Conservation (phyloP, 2,797 vertebrate species). For the Hephaestus fuliginosus region DNA sequence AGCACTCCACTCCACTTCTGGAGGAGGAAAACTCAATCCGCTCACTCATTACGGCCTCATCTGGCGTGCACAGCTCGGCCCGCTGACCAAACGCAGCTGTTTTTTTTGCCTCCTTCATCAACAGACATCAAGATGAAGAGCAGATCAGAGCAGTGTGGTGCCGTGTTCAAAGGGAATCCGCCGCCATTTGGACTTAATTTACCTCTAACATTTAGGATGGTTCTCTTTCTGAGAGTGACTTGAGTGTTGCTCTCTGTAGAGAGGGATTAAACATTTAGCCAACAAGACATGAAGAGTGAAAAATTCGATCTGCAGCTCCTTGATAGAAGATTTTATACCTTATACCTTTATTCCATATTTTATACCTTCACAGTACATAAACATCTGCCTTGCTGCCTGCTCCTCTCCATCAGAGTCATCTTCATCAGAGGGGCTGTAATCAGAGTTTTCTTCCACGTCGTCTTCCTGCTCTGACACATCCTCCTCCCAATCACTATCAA, state of each 20-base stretch:
- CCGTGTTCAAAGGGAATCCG: slow-evolving; percentile 4
- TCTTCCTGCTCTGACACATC: too few relatives aligned
- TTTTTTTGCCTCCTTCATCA: slow-evolving; percentile 34
- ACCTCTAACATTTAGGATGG: background rate
- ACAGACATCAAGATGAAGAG: slow-evolving; percentile 32
- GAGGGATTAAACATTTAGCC: background rate
- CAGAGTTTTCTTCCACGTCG: too few relatives aligned
- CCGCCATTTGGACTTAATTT: background rate
- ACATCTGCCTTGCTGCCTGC: too few relatives aligned
- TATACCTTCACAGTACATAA: too few relatives aligned
- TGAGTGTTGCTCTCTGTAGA: background rate
- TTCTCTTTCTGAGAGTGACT: background rate
- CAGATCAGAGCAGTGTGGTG: slow-evolving; percentile 9
- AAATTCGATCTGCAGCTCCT: background rate
- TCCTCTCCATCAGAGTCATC: too few relatives aligned
- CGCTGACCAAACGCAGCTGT: slow-evolving; percentile 29
- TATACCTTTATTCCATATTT: too few relatives aligned
- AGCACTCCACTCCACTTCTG: slow-evolving; percentile 58
- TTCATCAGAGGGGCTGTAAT: too few relatives aligned
- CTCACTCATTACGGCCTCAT: slow-evolving; percentile 56
- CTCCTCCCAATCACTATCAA: too few relatives aligned
- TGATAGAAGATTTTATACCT: background rate
- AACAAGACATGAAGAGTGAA: background rate
- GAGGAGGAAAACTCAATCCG: slow-evolving; percentile 56
- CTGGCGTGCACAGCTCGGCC: slow-evolving; percentile 36